Conservation (phyloP, 1,140 invertebrate genomes). For the Drosophila trapezifrons region DNA sequence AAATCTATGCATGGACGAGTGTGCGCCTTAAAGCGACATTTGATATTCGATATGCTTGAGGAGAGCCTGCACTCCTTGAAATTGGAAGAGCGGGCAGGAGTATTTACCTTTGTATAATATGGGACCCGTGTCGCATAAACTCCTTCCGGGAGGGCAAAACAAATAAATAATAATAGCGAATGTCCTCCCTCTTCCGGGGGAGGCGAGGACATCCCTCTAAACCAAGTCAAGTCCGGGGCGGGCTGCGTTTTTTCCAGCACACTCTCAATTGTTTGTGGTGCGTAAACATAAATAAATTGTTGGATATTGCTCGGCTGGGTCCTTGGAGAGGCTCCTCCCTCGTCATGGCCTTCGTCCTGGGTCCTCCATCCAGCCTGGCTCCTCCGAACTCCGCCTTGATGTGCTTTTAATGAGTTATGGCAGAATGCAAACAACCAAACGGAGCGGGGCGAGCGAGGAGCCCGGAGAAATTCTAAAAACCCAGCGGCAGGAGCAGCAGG, state of each 20-base stretch:
- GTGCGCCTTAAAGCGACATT: neutral
- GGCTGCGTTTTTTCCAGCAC: slow-evolving; percentile 17
- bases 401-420: slow-evolving; percentile 70
- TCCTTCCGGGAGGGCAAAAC: slow-evolving; percentile 16
- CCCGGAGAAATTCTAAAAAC: slow-evolving; percentile 31
- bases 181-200: slow-evolving; percentile 16
- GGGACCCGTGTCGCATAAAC: slow-evolving; percentile 14
- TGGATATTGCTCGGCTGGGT: slow-evolving; percentile 56
- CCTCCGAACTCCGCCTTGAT: slow-evolving; percentile 27
- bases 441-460: slow-evolving; percentile 13
- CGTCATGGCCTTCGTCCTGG: neutral
- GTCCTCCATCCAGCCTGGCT: neutral
- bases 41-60: slow-evolving; percentile 12
- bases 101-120: slow-evolving; percentile 40
- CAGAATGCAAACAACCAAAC: slow-evolving; percentile 57
- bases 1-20: neutral
- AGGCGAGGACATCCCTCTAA: slow-evolving; percentile 39
- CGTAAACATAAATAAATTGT: slow-evolving; percentile 65
- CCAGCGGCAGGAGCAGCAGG: neutral
- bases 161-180: slow-evolving; percentile 50
- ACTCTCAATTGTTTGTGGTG: slow-evolving; percentile 51
- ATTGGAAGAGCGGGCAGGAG: slow-evolving; percentile 6
- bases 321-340: slow-evolving; percentile 23
- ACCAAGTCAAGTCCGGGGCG: slow-evolving; percentile 7
- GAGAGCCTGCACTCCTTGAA: slow-evolving; percentile 12